These are phyloP conservation scores for Melanargia galathea DNA, from an alignment of 2,888 invertebrate species.

Conservation along the genomic window DNA sequence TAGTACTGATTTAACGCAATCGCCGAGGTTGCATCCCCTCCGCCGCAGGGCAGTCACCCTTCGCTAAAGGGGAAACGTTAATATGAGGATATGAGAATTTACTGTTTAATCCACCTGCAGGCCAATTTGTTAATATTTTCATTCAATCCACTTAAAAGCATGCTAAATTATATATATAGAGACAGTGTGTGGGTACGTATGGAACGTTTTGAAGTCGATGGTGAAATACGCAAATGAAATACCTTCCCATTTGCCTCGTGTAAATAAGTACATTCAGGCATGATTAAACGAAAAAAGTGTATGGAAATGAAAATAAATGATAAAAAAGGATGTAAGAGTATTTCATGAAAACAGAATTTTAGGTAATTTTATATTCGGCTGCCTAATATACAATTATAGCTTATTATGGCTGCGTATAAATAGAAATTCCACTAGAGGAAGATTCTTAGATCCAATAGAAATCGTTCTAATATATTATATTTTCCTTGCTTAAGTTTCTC, in stretches of 20 bases:
- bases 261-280: not conserved
- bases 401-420: slow-evolving; percentile 1
- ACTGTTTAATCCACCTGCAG: slow-evolving; percentile 80
- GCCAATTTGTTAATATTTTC: slow-evolving; percentile 82
- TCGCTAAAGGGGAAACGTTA: slow-evolving; percentile 75
- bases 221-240: slow-evolving; percentile 30
- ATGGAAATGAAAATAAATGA: slow-evolving; percentile 1
- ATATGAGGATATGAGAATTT: slow-evolving; percentile 82
- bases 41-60: slow-evolving; percentile 68
- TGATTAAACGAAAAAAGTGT: not conserved
- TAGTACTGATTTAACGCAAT: slow-evolving; percentile 78
- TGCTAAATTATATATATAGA: slow-evolving; percentile 53
- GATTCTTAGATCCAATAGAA: not conserved
- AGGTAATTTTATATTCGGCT: not conserved
- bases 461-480: not conserved
- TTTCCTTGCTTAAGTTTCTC: not conserved
- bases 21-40: slow-evolving; percentile 77
- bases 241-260: slow-evolving; percentile 20
- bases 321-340: not conserved
- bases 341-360: slow-evolving; percentile 7
- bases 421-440: not conserved
- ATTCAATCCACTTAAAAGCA: slow-evolving; percentile 79
- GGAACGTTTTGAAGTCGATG: slow-evolving; percentile 40
- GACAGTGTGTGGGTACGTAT: slow-evolving; percentile 36
- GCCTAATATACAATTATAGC: not conserved